Conservation (phyloP, 30 jellyfish, hydroid and myxozoan species). For the Morbakka virulenta region DNA sequence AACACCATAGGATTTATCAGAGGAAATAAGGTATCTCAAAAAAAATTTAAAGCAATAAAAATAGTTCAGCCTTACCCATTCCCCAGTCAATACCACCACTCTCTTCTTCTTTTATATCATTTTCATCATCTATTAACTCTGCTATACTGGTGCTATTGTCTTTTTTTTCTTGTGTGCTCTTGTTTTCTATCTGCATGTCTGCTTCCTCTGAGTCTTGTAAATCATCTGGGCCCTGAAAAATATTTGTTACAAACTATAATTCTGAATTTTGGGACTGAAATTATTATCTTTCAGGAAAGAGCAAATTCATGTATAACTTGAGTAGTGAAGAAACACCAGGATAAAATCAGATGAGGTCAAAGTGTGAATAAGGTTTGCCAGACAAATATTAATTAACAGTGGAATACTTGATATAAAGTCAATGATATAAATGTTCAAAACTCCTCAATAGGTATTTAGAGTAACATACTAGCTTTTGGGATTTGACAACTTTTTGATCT, state of each 20-base stretch:
- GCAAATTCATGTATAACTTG: neutral
- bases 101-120: slow-evolving; percentile 16
- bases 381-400: no score
- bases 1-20: neutral
- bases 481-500: no score
- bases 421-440: no score
- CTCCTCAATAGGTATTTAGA: no score
- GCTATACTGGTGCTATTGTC: slow-evolving; percentile 3
- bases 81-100: slow-evolving; percentile 86
- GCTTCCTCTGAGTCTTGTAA: slow-evolving; percentile 86
- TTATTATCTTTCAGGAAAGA: no score
- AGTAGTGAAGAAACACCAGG: no score
- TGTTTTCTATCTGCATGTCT: slow-evolving; percentile 16
- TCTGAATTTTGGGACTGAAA: neutral
- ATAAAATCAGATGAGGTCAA: no score
- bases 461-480: no score
- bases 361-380: no score
- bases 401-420: no score
- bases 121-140: neutral
- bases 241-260: no score
- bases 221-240: slow-evolving; percentile 91
- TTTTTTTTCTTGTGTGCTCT: neutral
- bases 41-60: neutral
- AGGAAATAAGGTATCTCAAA: no score
- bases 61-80: slow-evolving; percentile 69